Conservation (phyloP, 2,888 invertebrate species). For the Physocephala rufipes region DNA sequence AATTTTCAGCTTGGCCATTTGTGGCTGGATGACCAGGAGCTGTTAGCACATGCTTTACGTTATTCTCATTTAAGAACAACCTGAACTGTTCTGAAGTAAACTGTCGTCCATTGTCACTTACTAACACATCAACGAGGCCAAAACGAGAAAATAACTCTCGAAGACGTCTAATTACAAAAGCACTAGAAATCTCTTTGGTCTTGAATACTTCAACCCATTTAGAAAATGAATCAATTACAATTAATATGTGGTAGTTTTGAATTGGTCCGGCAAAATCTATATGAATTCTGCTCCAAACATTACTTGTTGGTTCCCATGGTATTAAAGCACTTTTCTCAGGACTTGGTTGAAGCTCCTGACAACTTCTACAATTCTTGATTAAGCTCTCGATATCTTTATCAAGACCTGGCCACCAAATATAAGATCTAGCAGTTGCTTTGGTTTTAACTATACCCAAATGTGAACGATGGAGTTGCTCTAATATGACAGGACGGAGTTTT, state of each 20-base stretch:
- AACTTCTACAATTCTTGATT: conserved; percentile 33
- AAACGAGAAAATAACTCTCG: background rate
- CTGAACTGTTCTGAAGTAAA: no score
- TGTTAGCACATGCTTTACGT: no score
- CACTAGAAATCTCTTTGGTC: background rate
- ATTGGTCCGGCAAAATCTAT: conserved; percentile 38
- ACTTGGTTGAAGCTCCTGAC: conserved; percentile 37
- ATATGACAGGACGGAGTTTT: no score
- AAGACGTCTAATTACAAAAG: background rate
- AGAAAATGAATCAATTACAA: conserved; percentile 35
- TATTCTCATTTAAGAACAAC: no score
- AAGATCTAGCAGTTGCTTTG: conserved; percentile 30
- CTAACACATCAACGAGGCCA: background rate
- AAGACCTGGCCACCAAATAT: conserved; percentile 37
- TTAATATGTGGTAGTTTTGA: conserved; percentile 22
- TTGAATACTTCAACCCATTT: conserved; percentile 4
- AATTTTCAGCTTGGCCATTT: no score
- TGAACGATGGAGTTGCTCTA: conserved; percentile 27
- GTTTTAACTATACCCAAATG: conserved; percentile 37
- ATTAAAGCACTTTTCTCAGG: conserved; percentile 33
- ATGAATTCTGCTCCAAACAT: conserved; percentile 31
- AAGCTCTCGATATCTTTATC: conserved; percentile 30
- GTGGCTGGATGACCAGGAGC: no score
- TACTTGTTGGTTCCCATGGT: conserved; percentile 30
- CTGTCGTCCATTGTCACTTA: background rate